phyloP scores from a whole-genome alignment of 1,140 invertebrate species.

The Bradynema listronoti region DNA sequence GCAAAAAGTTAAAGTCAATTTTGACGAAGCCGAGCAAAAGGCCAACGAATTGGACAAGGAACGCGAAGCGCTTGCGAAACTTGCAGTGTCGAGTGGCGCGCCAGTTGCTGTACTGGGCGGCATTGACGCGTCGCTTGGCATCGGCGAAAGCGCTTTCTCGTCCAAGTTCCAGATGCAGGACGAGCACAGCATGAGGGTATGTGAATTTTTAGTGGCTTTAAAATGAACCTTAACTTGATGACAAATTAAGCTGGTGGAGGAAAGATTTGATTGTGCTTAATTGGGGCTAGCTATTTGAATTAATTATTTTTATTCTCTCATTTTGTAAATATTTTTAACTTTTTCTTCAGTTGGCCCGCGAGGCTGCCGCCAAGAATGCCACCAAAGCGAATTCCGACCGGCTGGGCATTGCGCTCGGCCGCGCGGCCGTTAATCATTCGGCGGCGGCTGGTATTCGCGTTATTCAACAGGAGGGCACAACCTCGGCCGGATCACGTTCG shows the following conservation, averaged over 20 bases:
- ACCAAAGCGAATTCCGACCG: conserved; percentile 79
- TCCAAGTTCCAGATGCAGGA: conserved; percentile 44
- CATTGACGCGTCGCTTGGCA: not conserved
- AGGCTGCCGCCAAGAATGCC: conserved; percentile 64
- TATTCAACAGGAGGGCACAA: conserved; percentile 71
- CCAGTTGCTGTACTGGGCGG: not conserved
- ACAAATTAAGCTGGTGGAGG: too few relatives aligned
- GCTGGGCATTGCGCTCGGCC: conserved; percentile 71
- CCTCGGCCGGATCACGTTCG: conserved; percentile 5
- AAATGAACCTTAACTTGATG: too few relatives aligned
- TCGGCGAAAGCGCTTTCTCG: conserved; percentile 16
- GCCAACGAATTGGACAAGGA: conserved; percentile 61
- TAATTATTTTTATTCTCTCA: too few relatives aligned
- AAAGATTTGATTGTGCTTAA: too few relatives aligned
- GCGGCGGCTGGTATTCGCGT: conserved; percentile 83
- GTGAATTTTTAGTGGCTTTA: conserved; percentile 8
- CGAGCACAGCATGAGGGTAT: conserved; percentile 22
- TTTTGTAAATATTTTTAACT: too few relatives aligned
- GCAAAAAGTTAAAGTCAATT: conserved; percentile 82
- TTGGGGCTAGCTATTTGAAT: too few relatives aligned
- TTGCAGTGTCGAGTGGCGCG: conserved; percentile 10
- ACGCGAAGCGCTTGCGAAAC: conserved; percentile 24
- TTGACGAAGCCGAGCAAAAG: conserved; percentile 86
- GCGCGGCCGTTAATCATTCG: conserved; percentile 72
- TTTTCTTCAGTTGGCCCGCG: too few relatives aligned